Evolutionary conservation across 2,797 vertebrate species (phyloP), one percentile per base, ranked within the genome.

Genomic region (Hemibagrus guttatus): DNA sequence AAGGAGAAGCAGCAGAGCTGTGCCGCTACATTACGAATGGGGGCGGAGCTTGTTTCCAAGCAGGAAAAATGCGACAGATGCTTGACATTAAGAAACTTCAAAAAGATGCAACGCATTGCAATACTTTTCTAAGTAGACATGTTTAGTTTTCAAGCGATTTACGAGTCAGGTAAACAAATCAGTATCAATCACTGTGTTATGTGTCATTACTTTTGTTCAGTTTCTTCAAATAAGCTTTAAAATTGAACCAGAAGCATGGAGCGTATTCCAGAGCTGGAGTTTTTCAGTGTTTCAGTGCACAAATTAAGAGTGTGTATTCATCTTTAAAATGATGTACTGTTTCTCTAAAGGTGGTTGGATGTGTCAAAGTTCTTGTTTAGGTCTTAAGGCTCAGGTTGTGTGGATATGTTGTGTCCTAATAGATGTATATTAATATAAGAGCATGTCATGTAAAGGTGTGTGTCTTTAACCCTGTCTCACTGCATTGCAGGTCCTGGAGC

Each of bases 401-500:
- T 54, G n/a, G 26, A 11, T 52, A 49, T 46, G 46, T 75, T 52
- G 23, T 14, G 16, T 76, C 16, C 49, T 28, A 75, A 52, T 14
- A 52, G 26, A 52, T 28, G n/a, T 19, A 56, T 56, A 56, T 7
- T 4, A 31, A 17, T 17, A n/a, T 76, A 23, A 52, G 31, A 56
- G 35, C 19, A 26, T 63, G 21, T 61, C 13, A 17, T 3, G 12
- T 63, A 46, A 46, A 46, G 14, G 80, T 31, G 42, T 42, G 39
- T 14, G 49, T 82, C 7, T 56, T 69, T 76, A n/a, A 58, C 28
- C 31, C 9, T 46, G 28, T 79, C 14, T 84, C 19, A 64, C 21
- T 69, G 0, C 19, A 3, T 23, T 86, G 2, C 94, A 99, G 98
- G 98, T 99, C 90, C 95, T 99, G 88, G 98, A 99, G 95, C 95